Percentiles rank a stretch among this genome's conserved stretches.
Evolutionary conservation across 2,113 vertebrate species (phyloP).

Genomic region (Ciconia maguari): DNA sequence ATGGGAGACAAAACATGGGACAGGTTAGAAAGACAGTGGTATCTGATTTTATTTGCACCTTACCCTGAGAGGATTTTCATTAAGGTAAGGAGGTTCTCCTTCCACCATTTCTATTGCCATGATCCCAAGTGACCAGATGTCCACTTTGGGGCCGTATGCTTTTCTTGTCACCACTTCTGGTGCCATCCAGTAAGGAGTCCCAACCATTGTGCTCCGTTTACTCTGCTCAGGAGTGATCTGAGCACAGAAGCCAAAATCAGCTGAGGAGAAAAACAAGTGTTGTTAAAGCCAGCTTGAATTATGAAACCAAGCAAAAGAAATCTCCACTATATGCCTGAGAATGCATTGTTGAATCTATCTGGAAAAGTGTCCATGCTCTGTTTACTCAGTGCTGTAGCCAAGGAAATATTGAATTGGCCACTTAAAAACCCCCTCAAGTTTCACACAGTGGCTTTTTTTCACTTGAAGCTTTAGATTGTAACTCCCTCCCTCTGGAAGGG

Average conservation of each 20-base stretch:
- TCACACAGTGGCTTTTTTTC: not conserved
- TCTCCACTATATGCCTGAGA: not conserved
- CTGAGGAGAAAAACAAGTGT: slow-evolving; percentile 70
- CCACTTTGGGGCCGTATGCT: slow-evolving; percentile 96
- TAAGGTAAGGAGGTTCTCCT: slow-evolving; percentile 98
- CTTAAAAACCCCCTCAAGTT: not conserved
- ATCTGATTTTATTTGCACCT: slow-evolving; percentile 28
- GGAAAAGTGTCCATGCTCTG: not conserved
- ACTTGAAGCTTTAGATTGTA: not conserved
- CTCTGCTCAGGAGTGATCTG: slow-evolving; percentile 99
- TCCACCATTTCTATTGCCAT: slow-evolving; percentile 99
- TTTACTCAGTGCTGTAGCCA: not conserved
- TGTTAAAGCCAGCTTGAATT: slow-evolving; percentile 13
- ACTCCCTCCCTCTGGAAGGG: not conserved
- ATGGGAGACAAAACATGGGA: not conserved
- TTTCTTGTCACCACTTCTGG: slow-evolving; percentile 97
- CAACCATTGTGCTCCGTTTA: slow-evolving; percentile 98
- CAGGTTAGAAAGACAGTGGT: not conserved
- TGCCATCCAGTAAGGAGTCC: slow-evolving; percentile 98
- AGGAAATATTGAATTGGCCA: not conserved
- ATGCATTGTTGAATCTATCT: not conserved
- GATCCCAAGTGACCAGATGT: slow-evolving; percentile 98
- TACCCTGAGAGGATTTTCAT: slow-evolving; percentile 99
- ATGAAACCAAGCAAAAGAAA: not conserved
- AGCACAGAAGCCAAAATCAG: slow-evolving; percentile 98